phyloP scores from a whole-genome alignment of 2,113 vertebrate genomes.

The Sorex fumeus region DNA sequence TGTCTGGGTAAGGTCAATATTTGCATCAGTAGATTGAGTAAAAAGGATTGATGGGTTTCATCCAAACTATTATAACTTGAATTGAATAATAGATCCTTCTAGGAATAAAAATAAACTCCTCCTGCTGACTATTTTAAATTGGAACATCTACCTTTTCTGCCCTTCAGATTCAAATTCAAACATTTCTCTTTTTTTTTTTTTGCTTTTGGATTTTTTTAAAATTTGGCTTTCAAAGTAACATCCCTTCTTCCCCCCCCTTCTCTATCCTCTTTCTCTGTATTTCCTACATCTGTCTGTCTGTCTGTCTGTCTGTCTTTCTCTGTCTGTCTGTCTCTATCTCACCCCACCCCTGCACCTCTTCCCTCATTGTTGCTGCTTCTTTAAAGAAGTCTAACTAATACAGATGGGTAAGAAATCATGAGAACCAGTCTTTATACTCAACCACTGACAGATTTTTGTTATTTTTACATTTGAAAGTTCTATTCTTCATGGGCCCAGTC shows the following conservation, averaged over 20 bases:
- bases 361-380: not conserved
- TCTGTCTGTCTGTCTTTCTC: no score
- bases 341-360: no score
- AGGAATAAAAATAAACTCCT: not conserved
- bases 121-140: not conserved
- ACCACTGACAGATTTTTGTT: not conserved
- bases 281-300: no score
- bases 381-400: not conserved
- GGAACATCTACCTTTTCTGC: not conserved
- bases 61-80: not conserved
- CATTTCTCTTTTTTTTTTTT: not conserved
- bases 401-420: not conserved
- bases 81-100: not conserved
- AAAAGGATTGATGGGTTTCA: not conserved
- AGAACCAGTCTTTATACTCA: not conserved
- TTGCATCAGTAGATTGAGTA: not conserved
- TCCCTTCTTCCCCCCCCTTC: no score
- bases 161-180: not conserved
- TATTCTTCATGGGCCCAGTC: not conserved
- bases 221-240: slow-evolving; percentile 12
- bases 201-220: not conserved
- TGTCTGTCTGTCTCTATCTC: no score
- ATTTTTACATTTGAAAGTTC: not conserved
- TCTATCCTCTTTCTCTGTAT: no score
- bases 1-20: not conserved